Base-by-base conservation (phyloP, 2,113 vertebrate species). In the Rynchops niger region DNA sequence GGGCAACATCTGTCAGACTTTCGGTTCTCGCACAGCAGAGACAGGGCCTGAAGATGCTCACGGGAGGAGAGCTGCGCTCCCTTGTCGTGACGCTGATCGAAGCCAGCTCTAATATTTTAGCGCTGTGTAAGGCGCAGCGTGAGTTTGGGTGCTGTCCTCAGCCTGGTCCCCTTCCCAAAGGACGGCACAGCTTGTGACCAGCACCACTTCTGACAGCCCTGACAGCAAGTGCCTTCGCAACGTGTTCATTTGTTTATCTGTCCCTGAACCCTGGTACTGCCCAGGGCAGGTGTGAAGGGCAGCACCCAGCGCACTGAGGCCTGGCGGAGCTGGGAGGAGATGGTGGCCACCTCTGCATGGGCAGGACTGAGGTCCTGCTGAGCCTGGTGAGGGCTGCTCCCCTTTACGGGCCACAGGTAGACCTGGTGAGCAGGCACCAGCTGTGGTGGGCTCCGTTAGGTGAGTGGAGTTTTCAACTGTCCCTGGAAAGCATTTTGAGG, bases 281-380 rank as follows among this genome's bases (percentile, higher is more conserved):
- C 36, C 50, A n/a, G 52, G 52, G 56, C 40, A 62, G 73, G 47
- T 6, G 47, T 22, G 42, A 45, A 38, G 52, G 56, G 56, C 45
- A 62, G 73, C 32, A 18, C 8, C 53, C 32, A 9, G 34, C 1
- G 0, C 13, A 1, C 20, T 4, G 29, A 30, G n/a, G 19, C 65
- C 52, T 72, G 66, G 69, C 19, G 40, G 56, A 53, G 55, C 53
- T 9, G 19, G 40, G 8, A 67, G 45, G 36, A 59, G 49, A 8
- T 5, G 21, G 32, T 17, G 52, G 25, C 55, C 38, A 30, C 21
- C 9, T 27, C 45, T 8, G 34, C 30, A 2, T 15, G 56, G 32
- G 5, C 3, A 18, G 67, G 49, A 26, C 43, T 2, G 29, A 17
- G 34, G 11, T 50, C 73, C 49, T 45, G n/a, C 34, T 65, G 78